phyloP scores from a whole-genome alignment of 2,113 vertebrate genomes.

The Xiphorhynchus elegans region DNA sequence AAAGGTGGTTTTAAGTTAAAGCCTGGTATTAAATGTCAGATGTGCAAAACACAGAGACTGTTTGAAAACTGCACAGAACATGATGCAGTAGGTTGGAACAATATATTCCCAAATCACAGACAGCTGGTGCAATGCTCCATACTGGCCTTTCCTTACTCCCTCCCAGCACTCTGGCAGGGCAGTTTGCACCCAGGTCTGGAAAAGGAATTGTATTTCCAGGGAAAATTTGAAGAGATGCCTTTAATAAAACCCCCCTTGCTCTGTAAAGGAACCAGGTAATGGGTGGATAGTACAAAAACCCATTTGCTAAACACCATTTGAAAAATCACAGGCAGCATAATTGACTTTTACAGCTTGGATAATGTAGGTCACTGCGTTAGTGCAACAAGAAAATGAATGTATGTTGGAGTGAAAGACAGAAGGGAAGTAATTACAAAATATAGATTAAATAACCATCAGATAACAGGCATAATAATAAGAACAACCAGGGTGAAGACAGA shows the following conservation, averaged over 20 bases:
- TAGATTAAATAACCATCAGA: slow-evolving; percentile 73
- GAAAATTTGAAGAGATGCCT: neutral
- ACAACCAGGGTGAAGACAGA: slow-evolving; percentile 34
- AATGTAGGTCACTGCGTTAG: slow-evolving; percentile 68
- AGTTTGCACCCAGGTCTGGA: neutral
- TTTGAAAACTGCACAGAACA: neutral
- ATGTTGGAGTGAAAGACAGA: slow-evolving; percentile 58
- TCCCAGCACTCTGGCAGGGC: neutral
- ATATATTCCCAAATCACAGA: neutral
- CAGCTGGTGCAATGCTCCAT: neutral
- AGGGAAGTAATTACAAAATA: slow-evolving; percentile 72
- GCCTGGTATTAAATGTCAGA: neutral
- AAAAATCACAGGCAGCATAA: slow-evolving; percentile 64
- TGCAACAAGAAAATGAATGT: slow-evolving; percentile 52
- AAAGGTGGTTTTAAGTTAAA: neutral
- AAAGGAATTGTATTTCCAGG: neutral
- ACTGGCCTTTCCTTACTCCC: neutral
- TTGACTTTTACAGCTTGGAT: slow-evolving; percentile 54
- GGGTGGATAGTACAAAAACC: neutral
- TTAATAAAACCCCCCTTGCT: neutral
- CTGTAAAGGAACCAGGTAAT: neutral
- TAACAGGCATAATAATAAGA: slow-evolving; percentile 65
- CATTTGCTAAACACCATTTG: slow-evolving; percentile 49
- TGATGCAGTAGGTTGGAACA: neutral
- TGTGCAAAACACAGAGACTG: neutral